Base-by-base conservation (phyloP, 1,140 invertebrate species). In the Cotesia typhae region DNA sequence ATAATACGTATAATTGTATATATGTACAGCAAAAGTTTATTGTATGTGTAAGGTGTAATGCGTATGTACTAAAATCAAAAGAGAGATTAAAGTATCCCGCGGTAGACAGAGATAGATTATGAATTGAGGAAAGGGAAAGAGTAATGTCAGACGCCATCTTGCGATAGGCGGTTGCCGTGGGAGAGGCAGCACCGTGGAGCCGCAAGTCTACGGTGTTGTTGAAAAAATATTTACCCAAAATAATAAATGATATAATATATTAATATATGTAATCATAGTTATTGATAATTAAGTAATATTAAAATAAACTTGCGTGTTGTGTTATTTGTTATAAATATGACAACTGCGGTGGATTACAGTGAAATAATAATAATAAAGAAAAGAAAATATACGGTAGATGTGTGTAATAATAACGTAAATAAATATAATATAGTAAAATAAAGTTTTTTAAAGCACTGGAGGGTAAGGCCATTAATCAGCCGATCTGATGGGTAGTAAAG, bases 91-190 rank as follows among this genome's bases (percentile, higher is more conserved):
- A 41, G 41, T 10, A 64, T 61, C 37, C 12, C 37, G 4, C 36
- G 2, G 35, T 55, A 53, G 38, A 47, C 59, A 72, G 72, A 69
- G 68, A 67, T 51, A 53, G 70, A 69, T 52, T 52, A 64, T 67
- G 74, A 65, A 59, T 67, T 67, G 59, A 51, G 71, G 28, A 28
- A 55, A n/a, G 12, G 17, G 53, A 17, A 55, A 55, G 53, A 68
- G 51, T 64, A 59, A 70, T 67, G 75, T 70, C 74, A 64, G 74
- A 75, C 78, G 81, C 81, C 80, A 81, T 83, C 78, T 83, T 83
- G 79, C 76, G 77, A 82, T 78, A 82, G 79, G 80, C 81, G 80
- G 79, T 80, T 81, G 78, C 77, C 74, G 74, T 71, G 67, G 67
- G 38, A 9, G 60, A 35, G 61, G 52, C 57, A 28, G 41, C 47